phyloP scores from a whole-genome alignment of 2,797 vertebrate genomes.

The Tarsius wallacei region DNA sequence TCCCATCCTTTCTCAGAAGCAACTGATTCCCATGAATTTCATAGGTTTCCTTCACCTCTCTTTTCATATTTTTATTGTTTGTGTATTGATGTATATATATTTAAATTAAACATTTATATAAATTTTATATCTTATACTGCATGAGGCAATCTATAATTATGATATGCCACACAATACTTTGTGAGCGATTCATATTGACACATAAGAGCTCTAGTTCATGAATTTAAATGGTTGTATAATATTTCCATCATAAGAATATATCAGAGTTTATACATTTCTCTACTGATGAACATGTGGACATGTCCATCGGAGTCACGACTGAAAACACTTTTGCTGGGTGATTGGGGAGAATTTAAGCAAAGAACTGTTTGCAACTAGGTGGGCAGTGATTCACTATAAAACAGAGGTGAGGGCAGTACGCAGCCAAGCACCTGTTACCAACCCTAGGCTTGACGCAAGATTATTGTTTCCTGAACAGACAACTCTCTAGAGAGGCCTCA shows the following conservation, averaged over 20 bases:
- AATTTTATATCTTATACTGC: neutral
- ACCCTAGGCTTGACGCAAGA: neutral
- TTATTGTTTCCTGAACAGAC: neutral
- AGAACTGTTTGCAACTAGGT: neutral
- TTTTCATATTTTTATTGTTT: neutral
- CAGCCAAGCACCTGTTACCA: neutral
- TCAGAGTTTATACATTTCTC: neutral
- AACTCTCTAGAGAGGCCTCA: neutral
- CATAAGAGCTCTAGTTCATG: neutral
- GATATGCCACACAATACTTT: neutral
- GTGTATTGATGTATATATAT: neutral
- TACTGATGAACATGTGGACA: neutral
- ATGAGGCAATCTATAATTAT: neutral
- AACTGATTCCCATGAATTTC: neutral
- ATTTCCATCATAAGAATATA: neutral
- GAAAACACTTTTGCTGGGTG: neutral
- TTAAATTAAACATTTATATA: neutral
- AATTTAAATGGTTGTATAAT: conserved; percentile 21
- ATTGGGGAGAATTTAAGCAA: neutral
- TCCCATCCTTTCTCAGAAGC: neutral
- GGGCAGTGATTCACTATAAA: neutral
- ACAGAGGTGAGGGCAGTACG: no score
- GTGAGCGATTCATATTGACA: neutral
- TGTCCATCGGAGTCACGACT: neutral
- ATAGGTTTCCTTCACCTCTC: neutral